Base-by-base conservation (phyloP, 2,888 invertebrate genomes). In the Orthosia gracilis region DNA sequence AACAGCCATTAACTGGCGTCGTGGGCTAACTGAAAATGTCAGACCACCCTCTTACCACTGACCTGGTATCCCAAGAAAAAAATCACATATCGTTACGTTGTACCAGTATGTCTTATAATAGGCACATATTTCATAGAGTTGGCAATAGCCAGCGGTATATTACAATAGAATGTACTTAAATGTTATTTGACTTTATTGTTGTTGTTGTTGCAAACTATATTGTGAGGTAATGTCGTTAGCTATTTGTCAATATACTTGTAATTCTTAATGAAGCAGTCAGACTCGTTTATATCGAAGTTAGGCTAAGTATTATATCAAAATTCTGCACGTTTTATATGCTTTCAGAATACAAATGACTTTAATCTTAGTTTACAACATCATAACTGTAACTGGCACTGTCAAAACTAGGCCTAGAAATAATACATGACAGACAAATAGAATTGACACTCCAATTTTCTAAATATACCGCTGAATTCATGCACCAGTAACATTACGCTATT, bases 1-100 rank as follows among this genome's bases (percentile, higher is more conserved):
- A 77, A 71, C 49, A 31, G 49, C 21, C 55, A 81, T 75, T 77
- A 72, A 72, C 63, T 57, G 31, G 64, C 66, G 49, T 66, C 62
- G 52, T 68, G 23, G 59, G 55, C 58, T 67, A 67, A 67, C 78
- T 73, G 68, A 78, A 79, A 83, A 63, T 75, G 67, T 71, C 65
- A 62, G 50, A 31, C 52, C 52, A 78, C 67, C 72, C 69, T 76
- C 26, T 68, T 64, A 64, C 63, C 69, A 72, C 64, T 78, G 67
- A 78, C 77, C 79, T 82, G 80, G 80, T 79, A 66, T 76, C 81
- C 76, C 70, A 84, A 82, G 72, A 72, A 76, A 72, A 70, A 65
- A 68, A 76, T 54, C 75, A 74, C 69, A 66, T 76, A 76, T 77
- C 58, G 50, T 70, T 67, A 57, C 79, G 72, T 83, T 81, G 66